Percentiles rank a stretch among this genome's conserved stretches.
Conservation (phyloP, 2,888 invertebrate species). For the Drepana falcataria region DNA sequence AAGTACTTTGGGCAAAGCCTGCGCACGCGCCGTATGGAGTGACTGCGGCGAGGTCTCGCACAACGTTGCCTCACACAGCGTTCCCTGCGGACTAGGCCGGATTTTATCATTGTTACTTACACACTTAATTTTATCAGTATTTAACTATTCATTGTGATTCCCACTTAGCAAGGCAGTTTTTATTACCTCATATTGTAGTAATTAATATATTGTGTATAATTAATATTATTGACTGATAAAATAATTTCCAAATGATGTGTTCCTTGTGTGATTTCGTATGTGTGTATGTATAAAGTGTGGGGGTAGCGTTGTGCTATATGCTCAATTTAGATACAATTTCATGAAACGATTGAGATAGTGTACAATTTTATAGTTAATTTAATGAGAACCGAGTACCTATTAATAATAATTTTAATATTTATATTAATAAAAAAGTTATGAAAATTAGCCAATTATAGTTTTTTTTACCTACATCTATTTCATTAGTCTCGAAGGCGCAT, state of each 20-base stretch:
- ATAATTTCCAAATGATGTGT: slow-evolving; percentile 73
- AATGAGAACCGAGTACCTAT: slow-evolving; percentile 77
- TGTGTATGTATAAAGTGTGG: slow-evolving; percentile 57
- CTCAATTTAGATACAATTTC: slow-evolving; percentile 78
- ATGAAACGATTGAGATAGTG: slow-evolving; percentile 76
- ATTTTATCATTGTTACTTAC: slow-evolving; percentile 28
- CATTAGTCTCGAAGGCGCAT: too few species aligned
- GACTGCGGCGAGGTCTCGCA: slow-evolving; percentile 47
- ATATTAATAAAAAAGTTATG: slow-evolving; percentile 74
- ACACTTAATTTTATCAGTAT: slow-evolving; percentile 70
- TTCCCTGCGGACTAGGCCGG: slow-evolving; percentile 41
- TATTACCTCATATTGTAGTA: slow-evolving; percentile 69
- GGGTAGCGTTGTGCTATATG: slow-evolving; percentile 78
- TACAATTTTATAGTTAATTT: slow-evolving; percentile 76
- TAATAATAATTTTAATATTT: slow-evolving; percentile 78
- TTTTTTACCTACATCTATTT: slow-evolving; percentile 2
- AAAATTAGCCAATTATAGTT: slow-evolving; percentile 54
- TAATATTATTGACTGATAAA: slow-evolving; percentile 68
- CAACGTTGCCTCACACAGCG: slow-evolving; percentile 72
- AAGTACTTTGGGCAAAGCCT: neutral
- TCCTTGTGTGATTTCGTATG: slow-evolving; percentile 68
- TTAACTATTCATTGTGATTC: slow-evolving; percentile 66
- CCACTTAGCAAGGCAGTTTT: slow-evolving; percentile 66
- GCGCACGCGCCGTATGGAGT: slow-evolving; percentile 19
- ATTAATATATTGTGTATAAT: slow-evolving; percentile 60